Conservation (phyloP, 2,888 invertebrate species). For the Linyphia triangularis region DNA sequence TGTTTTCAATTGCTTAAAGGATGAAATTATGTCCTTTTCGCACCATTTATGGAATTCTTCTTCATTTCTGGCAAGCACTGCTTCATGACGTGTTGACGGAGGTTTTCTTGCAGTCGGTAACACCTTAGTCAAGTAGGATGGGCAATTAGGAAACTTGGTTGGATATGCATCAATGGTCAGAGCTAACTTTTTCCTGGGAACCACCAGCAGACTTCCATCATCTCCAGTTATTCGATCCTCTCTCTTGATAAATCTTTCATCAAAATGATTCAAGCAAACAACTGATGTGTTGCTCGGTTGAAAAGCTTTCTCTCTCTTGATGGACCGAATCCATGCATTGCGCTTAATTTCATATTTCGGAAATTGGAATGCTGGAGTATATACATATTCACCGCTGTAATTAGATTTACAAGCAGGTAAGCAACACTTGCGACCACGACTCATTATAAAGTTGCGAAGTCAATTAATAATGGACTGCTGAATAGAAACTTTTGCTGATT, state of each 20-base stretch:
- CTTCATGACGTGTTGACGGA: neutral
- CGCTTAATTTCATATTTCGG: neutral
- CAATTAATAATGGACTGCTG: too few relatives aligned
- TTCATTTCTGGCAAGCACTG: neutral
- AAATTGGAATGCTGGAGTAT: conserved; percentile 7
- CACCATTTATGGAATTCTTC: neutral
- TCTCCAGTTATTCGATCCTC: neutral
- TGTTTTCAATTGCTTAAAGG: neutral
- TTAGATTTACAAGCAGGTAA: too few relatives aligned
- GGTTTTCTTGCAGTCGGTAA: neutral
- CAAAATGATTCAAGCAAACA: conserved; percentile 46
- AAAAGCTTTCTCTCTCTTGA: conserved; percentile 34
- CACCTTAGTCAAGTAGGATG: neutral
- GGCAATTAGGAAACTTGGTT: neutral
- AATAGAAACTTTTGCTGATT: too few relatives aligned
- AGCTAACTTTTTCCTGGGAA: conserved; percentile 11
- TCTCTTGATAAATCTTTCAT: conserved; percentile 23
- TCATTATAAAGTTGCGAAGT: too few relatives aligned
- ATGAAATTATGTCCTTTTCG: neutral
- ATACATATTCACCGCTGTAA: too few relatives aligned
- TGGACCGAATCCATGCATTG: neutral
- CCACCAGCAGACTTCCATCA: conserved; percentile 36
- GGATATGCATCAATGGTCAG: conserved; percentile 30
- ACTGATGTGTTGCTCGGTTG: conserved; percentile 1
- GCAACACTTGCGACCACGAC: too few relatives aligned